Base-by-base conservation (phyloP, 2,113 vertebrate genomes). In the Anthoscopus minutus region DNA sequence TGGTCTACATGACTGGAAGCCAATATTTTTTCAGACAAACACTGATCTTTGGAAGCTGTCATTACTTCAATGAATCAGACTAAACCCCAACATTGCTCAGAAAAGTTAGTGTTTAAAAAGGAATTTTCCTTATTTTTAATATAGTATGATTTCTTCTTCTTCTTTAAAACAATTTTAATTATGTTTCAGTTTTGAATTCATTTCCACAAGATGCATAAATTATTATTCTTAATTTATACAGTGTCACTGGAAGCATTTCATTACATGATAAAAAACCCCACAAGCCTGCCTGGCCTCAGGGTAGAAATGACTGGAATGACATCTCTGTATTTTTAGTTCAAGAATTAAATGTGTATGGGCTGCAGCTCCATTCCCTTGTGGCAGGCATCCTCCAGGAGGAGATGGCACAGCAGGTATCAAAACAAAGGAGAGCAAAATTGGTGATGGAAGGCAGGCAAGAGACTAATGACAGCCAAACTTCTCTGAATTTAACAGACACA, bases 251-350 rank as follows among this genome's bases (percentile, higher is more conserved):
- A 93, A 97, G 84, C 64, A 87, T 92, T 94, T 95, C 91, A 94
- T 94, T 96, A 93, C 45, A 71, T 15, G 77, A 94, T 58, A 89
- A 92, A 94, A 94, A 82, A 20, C 71, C 87, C 89, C 86, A 90
- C 94, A 92, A 91, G 93, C 70, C 79, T 85, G 25, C 47, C 66
- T 95, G 78, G 92, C 90, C 85, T 86, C 66, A 50, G 92, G 91
- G 86, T 72, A 79, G 69, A 94, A 96, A 83, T 90, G 95, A 94
- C 91, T 94, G 73, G 48, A 92, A 86, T 96, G 95, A 96, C 96
- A 96, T 91, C 48, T 93, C 77, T 67, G 80, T 84, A 94, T 95
- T 94, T 96, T 96, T 74, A 96, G 92, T 73, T 96, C 3, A 12
- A 92, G 74, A 94, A 93, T 96, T 94, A 85, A 92, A 87, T 82